These are phyloP conservation scores for Drosophila insularis DNA, from an alignment of 1,140 invertebrate species.

Conservation along the genomic window DNA sequence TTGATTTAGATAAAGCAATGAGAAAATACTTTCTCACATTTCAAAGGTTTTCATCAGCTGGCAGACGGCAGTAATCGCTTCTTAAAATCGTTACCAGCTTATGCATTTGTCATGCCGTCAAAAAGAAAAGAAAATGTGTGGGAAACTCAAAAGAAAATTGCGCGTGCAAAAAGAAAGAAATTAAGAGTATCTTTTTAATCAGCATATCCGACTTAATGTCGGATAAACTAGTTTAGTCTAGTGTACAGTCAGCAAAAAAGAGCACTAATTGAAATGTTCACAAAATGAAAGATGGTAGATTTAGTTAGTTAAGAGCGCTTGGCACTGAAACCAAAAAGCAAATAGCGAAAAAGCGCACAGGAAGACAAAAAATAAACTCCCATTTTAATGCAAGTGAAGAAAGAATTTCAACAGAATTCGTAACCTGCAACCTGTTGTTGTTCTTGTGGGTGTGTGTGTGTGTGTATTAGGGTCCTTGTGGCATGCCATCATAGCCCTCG, in stretches of 20 bases:
- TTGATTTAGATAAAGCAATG: too few species aligned
- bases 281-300: neutral
- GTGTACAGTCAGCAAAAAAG: neutral
- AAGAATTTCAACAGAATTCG: neutral
- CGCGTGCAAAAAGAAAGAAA: too few species aligned
- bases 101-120: too few species aligned
- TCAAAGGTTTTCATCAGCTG: neutral
- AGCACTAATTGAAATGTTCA: neutral
- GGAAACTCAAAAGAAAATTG: too few species aligned
- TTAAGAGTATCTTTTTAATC: too few species aligned
- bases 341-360: neutral
- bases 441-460: neutral
- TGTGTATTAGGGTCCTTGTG: neutral
- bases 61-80: too few species aligned
- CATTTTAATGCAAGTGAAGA: neutral
- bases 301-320: neutral
- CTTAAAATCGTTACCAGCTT: too few species aligned
- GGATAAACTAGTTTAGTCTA: neutral
- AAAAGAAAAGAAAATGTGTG: too few species aligned
- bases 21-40: neutral
- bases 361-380: neutral
- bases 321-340: neutral
- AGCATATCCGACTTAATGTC: neutral
- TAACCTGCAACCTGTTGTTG: neutral
- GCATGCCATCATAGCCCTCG: neutral